Base-by-base conservation (phyloP, 2,888 invertebrate genomes). In the Pilophorus perplexus region DNA sequence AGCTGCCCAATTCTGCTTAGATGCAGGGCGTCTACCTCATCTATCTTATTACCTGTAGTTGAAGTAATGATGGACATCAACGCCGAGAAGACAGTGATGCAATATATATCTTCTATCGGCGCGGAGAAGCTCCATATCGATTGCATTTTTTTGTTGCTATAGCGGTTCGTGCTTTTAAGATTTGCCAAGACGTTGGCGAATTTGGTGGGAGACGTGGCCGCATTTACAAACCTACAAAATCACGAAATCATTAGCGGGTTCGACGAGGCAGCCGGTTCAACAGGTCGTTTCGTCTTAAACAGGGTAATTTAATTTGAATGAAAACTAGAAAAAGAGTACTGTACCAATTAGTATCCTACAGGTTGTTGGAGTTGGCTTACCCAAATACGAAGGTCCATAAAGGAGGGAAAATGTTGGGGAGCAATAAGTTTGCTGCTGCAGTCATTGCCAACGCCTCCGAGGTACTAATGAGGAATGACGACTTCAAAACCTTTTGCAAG, bases 351-450 rank as follows among this genome's bases (percentile, higher is more conserved):
- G 6, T 12, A 6, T 8, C 33, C 33, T 8, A 33, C 6, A 33
- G 12, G 6, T 12, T 33, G 33, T 33, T 8, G 6, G 33, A 33
- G 33, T 33, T 33, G 6, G 12, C 55, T 38, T 20, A 57, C 57
- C 57, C 57, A 38, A 38, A 57, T 20, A 57, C 57, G 23, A 57
- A 57, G 3, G 57, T 18, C 57, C 57, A 57, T 2, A 57, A 22
- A 3, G 40, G 38, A 20, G 57, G 57, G n/a, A 20, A 57, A 4
- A 57, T 18, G 40, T 20, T 16, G n/a, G 57, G 57, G 4, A 57
- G 23, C 12, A 57, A 38, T 8, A 57, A 5, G 10, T 23, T 38
- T 3, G 23, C 57, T 6, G 57, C 38, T 2, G 38, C 16, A n/a
- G 38, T 57, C n/a, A 57, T 6, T 6, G 57, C 38, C 57, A 57